These are phyloP conservation scores for Salvelinus namaycush DNA, from an alignment of 2,113 vertebrate species.

Conservation along the genomic window DNA sequence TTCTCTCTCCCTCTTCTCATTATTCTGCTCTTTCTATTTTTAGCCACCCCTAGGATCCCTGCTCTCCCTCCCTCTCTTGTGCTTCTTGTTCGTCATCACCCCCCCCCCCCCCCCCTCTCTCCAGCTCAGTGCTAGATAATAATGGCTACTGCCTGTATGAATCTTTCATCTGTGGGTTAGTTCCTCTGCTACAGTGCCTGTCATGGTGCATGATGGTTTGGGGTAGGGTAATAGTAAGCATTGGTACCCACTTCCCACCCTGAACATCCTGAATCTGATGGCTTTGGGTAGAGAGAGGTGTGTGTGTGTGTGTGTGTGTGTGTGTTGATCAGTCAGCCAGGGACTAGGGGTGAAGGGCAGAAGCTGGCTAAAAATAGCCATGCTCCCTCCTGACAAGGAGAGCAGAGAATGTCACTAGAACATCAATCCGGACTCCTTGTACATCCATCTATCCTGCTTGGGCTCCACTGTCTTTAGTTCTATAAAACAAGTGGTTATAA, in stretches of 20 bases:
- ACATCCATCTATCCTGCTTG: too few relatives aligned
- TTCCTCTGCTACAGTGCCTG: too few relatives aligned
- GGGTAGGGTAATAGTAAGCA: too few relatives aligned
- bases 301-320: too few relatives aligned
- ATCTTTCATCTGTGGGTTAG: too few relatives aligned
- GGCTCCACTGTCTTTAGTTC: too few relatives aligned
- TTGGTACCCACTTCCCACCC: too few relatives aligned
- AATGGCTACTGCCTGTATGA: too few relatives aligned
- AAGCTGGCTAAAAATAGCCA: constrained; percentile 82
- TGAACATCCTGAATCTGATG: too few relatives aligned
- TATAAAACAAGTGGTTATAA: too few relatives aligned
- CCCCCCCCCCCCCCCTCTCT: constrained; percentile 34
- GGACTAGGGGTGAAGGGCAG: constrained; percentile 81
- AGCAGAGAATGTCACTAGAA: constrained; percentile 62
- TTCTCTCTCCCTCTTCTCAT: constrained; percentile 5
- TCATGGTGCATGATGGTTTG: too few relatives aligned
- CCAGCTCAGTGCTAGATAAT: not conserved
- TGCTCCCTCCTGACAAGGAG: constrained; percentile 72
- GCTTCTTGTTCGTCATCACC: constrained; percentile 62
- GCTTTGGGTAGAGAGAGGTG: too few relatives aligned
- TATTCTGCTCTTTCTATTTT: constrained; percentile 85
- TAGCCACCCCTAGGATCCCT: constrained; percentile 80
- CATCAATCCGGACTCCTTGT: not conserved
- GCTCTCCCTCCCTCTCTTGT: constrained; percentile 48
- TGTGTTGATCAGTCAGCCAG: constrained; percentile 58